A percentile compares a stretch with the other conserved stretches of the same genome.
Conservation (phyloP, 1,140 invertebrate genomes). For the Rhizoglyphus robini region DNA sequence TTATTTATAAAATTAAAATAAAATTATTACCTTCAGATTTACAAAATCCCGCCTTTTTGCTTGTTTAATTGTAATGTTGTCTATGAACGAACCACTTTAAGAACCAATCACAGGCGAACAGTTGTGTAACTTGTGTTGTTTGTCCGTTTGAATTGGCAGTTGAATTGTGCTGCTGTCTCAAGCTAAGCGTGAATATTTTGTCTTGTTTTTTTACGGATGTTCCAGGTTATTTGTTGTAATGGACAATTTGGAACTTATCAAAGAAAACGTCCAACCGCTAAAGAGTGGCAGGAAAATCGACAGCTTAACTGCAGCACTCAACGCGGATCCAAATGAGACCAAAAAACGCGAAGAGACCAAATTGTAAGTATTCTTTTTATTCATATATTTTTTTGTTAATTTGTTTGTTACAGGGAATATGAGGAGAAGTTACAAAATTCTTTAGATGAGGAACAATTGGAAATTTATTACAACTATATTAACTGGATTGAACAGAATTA, state of each 20-base stretch:
- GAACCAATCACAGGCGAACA: too few relatives aligned
- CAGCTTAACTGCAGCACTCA: constrained; percentile 30
- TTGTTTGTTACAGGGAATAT: background rate
- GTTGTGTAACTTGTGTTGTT: too few relatives aligned
- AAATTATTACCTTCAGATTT: too few relatives aligned
- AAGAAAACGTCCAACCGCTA: constrained; percentile 82
- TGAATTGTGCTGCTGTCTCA: too few relatives aligned
- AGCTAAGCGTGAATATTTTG: too few relatives aligned
- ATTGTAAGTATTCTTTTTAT: background rate
- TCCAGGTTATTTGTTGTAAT: background rate
- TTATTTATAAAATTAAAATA: too few relatives aligned
- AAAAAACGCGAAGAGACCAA: background rate
- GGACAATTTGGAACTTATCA: constrained; percentile 42
- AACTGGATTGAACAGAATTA: constrained; percentile 22
- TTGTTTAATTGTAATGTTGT: too few relatives aligned
- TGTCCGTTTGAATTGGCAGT: too few relatives aligned
- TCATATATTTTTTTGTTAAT: background rate
- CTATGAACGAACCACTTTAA: too few relatives aligned
- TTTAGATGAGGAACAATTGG: background rate
- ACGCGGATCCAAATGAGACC: background rate
- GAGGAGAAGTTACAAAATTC: background rate
- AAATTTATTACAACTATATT: constrained; percentile 15
- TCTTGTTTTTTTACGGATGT: too few relatives aligned
- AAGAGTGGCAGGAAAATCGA: constrained; percentile 53
- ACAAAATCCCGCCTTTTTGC: too few relatives aligned